phyloP scores from a whole-genome alignment of 1,140 invertebrate genomes.

The Cyphomyrmex costatus region DNA sequence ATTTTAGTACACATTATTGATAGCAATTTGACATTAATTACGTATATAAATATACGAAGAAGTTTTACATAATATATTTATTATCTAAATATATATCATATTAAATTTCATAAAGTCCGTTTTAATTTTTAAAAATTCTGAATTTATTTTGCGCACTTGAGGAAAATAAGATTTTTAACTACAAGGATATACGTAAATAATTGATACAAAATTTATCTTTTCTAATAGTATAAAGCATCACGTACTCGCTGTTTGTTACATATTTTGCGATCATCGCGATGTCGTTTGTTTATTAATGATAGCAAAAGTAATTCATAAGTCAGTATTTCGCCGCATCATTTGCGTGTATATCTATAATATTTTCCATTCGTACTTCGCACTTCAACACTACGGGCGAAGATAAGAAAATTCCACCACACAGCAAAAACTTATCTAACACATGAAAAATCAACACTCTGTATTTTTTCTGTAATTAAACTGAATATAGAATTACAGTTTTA shows the following conservation, averaged over 20 bases:
- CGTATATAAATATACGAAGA: background rate
- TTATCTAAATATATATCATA: background rate
- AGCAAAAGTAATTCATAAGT: background rate
- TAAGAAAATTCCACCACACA: conserved; percentile 31
- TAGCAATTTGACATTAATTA: conserved; percentile 10
- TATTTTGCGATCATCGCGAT: background rate
- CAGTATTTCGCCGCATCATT: background rate
- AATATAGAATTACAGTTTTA: background rate
- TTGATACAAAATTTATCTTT: background rate
- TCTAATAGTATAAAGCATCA: background rate
- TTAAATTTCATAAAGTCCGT: no score
- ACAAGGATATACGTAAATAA: no score
- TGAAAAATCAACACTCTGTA: background rate
- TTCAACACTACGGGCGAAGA: background rate
- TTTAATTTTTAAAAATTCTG: no score
- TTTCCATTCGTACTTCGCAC: conserved; percentile 25
- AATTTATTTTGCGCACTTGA: no score
- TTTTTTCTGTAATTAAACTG: conserved; percentile 34
- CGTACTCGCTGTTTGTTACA: no score
- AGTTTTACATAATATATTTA: background rate
- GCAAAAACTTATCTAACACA: conserved; percentile 29
- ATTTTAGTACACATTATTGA: background rate
- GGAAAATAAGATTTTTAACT: no score
- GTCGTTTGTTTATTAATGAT: conserved; percentile 25
- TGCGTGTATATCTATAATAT: conserved; percentile 12